phyloP scores from a whole-genome alignment of 2,113 vertebrate species.

The Lathamus discolor region DNA sequence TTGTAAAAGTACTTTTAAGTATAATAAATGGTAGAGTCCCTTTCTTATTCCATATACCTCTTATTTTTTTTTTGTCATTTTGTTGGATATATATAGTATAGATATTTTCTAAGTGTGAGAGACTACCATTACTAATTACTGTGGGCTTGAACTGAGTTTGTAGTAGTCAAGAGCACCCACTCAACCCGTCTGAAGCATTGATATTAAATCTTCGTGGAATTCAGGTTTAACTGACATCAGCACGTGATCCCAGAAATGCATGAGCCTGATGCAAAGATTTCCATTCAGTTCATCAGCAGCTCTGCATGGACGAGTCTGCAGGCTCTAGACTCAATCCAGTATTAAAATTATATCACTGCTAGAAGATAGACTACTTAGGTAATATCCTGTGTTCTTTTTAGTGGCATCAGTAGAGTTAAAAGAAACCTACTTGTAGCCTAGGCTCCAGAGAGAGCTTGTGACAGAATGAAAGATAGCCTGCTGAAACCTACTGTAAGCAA shows the following conservation, averaged over 20 bases:
- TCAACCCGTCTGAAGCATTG: not conserved
- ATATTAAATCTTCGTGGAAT: not conserved
- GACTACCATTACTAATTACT: not conserved
- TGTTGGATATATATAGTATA: not conserved
- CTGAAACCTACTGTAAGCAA: slow-evolving; percentile 60
- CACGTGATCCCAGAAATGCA: not conserved
- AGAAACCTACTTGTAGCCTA: not conserved
- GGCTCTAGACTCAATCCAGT: not conserved
- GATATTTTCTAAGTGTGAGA: not conserved
- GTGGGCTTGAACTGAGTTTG: not conserved
- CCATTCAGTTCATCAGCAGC: not conserved
- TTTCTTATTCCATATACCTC: not conserved
- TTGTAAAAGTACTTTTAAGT: not conserved
- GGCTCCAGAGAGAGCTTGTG: not conserved
- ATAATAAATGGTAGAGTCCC: not conserved
- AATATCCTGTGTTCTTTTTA: not conserved
- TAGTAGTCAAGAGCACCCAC: not conserved
- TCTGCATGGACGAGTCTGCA: not conserved
- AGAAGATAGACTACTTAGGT: not conserved
- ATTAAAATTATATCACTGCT: not conserved
- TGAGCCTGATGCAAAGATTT: not conserved
- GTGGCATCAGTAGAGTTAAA: slow-evolving; percentile 38
- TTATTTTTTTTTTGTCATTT: not conserved
- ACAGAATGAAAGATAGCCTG: slow-evolving; percentile 55
- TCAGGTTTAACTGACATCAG: not conserved